Base-by-base conservation (phyloP, 1,140 invertebrate genomes). In the Chymomyza costata region DNA sequence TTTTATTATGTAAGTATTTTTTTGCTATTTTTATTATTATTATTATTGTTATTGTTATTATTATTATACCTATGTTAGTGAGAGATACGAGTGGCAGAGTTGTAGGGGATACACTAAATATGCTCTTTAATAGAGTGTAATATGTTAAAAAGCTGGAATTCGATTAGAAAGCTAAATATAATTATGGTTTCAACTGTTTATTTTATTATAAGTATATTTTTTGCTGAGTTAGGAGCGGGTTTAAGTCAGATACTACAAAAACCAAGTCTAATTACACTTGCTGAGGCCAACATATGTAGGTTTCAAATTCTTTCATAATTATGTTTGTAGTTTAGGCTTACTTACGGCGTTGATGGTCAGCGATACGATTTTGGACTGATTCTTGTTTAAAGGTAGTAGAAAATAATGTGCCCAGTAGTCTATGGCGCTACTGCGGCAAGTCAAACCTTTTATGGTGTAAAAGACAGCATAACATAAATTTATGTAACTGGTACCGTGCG, bases 381-480 rank as follows among this genome's bases (percentile, higher is more conserved):
- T 84, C 82, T 84, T 84, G 82, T 84, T 84, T 84, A 82, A 80
- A 84, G 68, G 82, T 84, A 84, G 82, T 84, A 84, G 82, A 84
- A 84, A 83, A 84, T 65, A 50, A 32, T 58, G 45, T 39, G 71
- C 66, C 66, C 61, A 78, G 66, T 76, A 80, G 71, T 57, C 59
- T 15, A 19, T 13, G 38, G 45, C 54, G 61, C 61, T 69, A 58
- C 68, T 71, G 64, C 39, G 64, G 54, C 65, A 63, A 63, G 58
- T 65, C 81, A 71, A 83, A 84, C 82, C 82, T 84, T 83, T 82
- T 61, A 49, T 43, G 81, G 81, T 83, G 81, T 83, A 71, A 83
- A 71, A 83, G 48, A 83, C 81, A 70, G n/a, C 73, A 55, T 55
- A 30, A 60, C 59, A 63, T 21, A 63, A n/a, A n/a, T n/a, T n/a